Conservation (phyloP, 2,888 invertebrate species). For the Noctua janthe region DNA sequence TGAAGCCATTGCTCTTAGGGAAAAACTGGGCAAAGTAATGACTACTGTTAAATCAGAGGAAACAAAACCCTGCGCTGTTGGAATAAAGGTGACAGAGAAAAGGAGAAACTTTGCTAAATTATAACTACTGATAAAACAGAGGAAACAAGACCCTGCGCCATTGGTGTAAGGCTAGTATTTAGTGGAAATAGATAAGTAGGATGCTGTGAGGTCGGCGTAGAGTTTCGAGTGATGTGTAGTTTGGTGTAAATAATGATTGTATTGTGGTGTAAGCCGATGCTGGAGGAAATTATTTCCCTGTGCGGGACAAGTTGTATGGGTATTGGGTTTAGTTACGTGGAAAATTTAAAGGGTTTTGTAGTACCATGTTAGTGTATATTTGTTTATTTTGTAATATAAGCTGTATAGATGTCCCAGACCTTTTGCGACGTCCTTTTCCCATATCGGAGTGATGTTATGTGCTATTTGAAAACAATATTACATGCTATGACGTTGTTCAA, state of each 20-base stretch:
- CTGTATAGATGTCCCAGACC: neutral
- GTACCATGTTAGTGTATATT: neutral
- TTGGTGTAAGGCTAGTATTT: slow-evolving; percentile 26
- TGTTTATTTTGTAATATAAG: neutral
- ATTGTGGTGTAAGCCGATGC: slow-evolving; percentile 67
- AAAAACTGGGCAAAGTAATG: slow-evolving; percentile 33
- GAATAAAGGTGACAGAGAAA: slow-evolving; percentile 27
- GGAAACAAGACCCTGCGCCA: slow-evolving; percentile 23
- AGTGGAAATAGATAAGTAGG: slow-evolving; percentile 52
- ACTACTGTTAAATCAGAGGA: slow-evolving; percentile 12
- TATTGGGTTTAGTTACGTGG: slow-evolving; percentile 17
- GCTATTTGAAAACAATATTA: neutral
- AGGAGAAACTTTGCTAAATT: neutral
- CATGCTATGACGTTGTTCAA: neutral
- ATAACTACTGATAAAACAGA: slow-evolving; percentile 6
- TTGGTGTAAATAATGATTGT: slow-evolving; percentile 80
- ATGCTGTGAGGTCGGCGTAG: slow-evolving; percentile 63
- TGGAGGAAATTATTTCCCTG: slow-evolving; percentile 26
- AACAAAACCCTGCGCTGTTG: slow-evolving; percentile 23
- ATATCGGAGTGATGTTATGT: neutral
- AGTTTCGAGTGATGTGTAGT: slow-evolving; percentile 78
- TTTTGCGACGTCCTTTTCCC: neutral
- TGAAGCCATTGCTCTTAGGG: slow-evolving; percentile 78
- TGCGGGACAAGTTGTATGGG: slow-evolving; percentile 12
- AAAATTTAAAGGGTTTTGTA: neutral